phyloP scores from a whole-genome alignment of 64 coral and sea anemone genomes.

The Pocillopora verrucosa region DNA sequence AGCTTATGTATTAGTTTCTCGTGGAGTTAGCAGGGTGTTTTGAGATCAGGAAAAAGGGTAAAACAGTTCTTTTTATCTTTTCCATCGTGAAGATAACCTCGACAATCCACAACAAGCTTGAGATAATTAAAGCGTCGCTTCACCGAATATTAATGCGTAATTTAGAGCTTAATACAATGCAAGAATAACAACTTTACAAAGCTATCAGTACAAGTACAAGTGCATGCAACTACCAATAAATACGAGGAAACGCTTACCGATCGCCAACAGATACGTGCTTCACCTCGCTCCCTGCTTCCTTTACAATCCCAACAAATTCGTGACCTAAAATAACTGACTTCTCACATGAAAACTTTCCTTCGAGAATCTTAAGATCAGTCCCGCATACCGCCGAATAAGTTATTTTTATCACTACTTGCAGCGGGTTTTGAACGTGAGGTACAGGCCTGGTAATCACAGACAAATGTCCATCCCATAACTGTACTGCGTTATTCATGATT shows the following conservation, averaged over 20 bases:
- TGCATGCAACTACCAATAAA: not conserved
- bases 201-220: not conserved
- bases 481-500: constrained; percentile 84
- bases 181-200: not conserved
- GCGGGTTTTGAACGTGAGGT: constrained; percentile 71
- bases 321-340: constrained; percentile 92
- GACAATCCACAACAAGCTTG: too few relatives aligned
- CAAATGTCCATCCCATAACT: constrained; percentile 75
- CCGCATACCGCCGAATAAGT: constrained; percentile 81
- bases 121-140: too few relatives aligned
- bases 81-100: too few relatives aligned
- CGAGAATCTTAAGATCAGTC: constrained; percentile 79
- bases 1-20: too few relatives aligned
- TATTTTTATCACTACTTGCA: constrained; percentile 86
- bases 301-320: constrained; percentile 85
- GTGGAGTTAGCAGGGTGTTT: too few relatives aligned
- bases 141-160: too few relatives aligned
- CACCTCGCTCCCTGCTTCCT: constrained; percentile 76
- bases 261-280: constrained; percentile 82
- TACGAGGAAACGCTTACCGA: constrained; percentile 55
- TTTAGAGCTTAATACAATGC: too few relatives aligned
- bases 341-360: constrained; percentile 72
- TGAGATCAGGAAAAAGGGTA: too few relatives aligned
- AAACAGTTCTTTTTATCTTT: too few relatives aligned
- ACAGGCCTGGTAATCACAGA: constrained; percentile 87